Evolutionary conservation across 2,113 vertebrate genomes (phyloP).

Genomic region (Cryptomyrus ogoouensis): DNA sequence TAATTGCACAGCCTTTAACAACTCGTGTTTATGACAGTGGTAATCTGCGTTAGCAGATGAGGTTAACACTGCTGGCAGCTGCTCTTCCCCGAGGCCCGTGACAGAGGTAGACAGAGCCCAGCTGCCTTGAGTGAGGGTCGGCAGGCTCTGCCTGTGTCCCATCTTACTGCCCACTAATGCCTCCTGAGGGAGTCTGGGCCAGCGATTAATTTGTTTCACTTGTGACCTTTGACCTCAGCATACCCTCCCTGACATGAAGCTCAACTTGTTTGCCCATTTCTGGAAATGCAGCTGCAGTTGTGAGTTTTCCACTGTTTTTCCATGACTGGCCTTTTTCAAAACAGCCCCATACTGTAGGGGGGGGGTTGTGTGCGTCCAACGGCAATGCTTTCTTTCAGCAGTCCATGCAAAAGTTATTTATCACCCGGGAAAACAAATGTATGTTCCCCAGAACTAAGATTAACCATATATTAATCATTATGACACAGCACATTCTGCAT

Average conservation of each 20-base stretch:
- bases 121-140: neutral
- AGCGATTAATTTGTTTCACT: slow-evolving; percentile 62
- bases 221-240: slow-evolving; percentile 51
- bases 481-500: neutral
- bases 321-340: neutral
- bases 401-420: neutral
- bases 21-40: neutral
- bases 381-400: neutral
- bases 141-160: slow-evolving; percentile 53
- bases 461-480: neutral
- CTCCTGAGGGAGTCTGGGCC: slow-evolving; percentile 52
- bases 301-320: neutral
- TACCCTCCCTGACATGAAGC: neutral
- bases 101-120: neutral
- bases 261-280: slow-evolving; percentile 31
- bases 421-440: neutral
- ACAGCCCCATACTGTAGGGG: neutral
- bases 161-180: slow-evolving; percentile 54
- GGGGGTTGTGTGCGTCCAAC: neutral
- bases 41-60: neutral
- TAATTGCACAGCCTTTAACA: neutral
- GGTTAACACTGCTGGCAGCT: neutral
- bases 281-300: slow-evolving; percentile 33
- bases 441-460: neutral
- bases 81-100: neutral